These are phyloP conservation scores for Athalia rosae DNA, from an alignment of 2,888 invertebrate species.

Conservation along the genomic window DNA sequence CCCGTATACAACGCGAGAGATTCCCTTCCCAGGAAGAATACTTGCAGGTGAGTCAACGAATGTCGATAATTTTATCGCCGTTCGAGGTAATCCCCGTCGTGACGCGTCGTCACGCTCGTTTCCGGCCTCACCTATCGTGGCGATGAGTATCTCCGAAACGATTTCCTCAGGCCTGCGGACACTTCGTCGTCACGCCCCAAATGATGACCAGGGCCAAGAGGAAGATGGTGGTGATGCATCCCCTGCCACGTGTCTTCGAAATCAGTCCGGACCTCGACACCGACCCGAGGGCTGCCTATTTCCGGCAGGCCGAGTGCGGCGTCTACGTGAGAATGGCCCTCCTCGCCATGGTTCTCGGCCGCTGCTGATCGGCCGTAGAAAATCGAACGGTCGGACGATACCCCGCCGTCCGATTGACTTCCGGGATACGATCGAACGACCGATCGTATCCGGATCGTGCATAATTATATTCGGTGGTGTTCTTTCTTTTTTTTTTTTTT, in stretches of 20 bases:
- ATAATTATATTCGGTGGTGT: too few relatives aligned
- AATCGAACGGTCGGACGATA: not conserved
- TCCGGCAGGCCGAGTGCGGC: slow-evolving; percentile 98
- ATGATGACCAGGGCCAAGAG: slow-evolving; percentile 95
- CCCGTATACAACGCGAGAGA: slow-evolving; percentile 96
- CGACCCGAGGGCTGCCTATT: slow-evolving; percentile 98
- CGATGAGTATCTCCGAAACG: not conserved
- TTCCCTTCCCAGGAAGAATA: slow-evolving; percentile 91
- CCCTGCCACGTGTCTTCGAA: slow-evolving; percentile 95
- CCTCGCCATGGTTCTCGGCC: slow-evolving; percentile 90
- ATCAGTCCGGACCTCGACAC: slow-evolving; percentile 96
- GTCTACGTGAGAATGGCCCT: slow-evolving; percentile 99
- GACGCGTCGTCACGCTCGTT: too few relatives aligned
- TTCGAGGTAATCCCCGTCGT: not conserved
- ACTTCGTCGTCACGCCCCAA: slow-evolving; percentile 94
- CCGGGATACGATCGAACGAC: too few relatives aligned
- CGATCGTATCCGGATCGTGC: too few relatives aligned
- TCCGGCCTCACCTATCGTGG: not conserved
- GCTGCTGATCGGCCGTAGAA: slow-evolving; percentile 43
- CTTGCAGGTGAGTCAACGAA: slow-evolving; percentile 80
- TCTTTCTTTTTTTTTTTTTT: too few relatives aligned
- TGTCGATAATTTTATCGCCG: not conserved
- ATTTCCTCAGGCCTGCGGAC: slow-evolving; percentile 84
- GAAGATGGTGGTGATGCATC: slow-evolving; percentile 98
- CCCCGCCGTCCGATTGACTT: not conserved